Base-by-base conservation (phyloP, 2,888 invertebrate genomes). In the Sympetrum striolatum region DNA sequence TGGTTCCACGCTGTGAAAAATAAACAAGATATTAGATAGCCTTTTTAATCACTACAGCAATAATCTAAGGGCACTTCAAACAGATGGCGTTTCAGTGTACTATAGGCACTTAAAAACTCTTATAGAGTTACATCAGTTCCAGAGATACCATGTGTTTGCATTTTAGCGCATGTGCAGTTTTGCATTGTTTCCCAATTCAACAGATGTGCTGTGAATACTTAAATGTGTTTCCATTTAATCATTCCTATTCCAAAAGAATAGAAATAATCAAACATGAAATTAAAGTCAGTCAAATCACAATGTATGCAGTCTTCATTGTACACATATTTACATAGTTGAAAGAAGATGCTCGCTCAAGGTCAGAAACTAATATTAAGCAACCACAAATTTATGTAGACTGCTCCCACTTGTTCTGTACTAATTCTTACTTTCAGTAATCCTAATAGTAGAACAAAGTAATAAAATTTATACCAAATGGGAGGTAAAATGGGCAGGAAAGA, bases 221-320 rank as follows among this genome's bases (percentile, higher is more conserved):
- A 31, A 64, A 64, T 31, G 31, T 14, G 14, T 31, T 31, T 73
- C 25, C 10, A 73, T 73, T 31, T 31, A 31, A 31, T 31, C 14
- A 73, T 73, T 73, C 31, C 25, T 73, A 73, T 73, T 73, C 73
- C 25, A 31, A 31, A 25, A 31, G 25, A 25, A 73, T 31, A 73
- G 73, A 64, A 22, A 58, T 35, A 35, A 60, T 10, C n/a, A 37
- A 60, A 18, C 37, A 37, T 60, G 64, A 86, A 86, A 35, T 22
- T 18, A 58, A 58, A 60, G 39, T 82, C 81, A 86, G 37, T 86
- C 86, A 86, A 64, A 86, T 60, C 64, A 86, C 58, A 82, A 60
- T 73, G 31, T 73, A 25, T 73, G 73, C 73, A 25, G 25, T 37
- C 35, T 60, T 58, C 86, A 86, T 86, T 86, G 60, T 64, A n/a